Percentiles rank a stretch among this genome's conserved stretches.
These are phyloP conservation scores for Anolis carolinensis DNA, from an alignment of 2,113 vertebrate species.

Conservation along the genomic window DNA sequence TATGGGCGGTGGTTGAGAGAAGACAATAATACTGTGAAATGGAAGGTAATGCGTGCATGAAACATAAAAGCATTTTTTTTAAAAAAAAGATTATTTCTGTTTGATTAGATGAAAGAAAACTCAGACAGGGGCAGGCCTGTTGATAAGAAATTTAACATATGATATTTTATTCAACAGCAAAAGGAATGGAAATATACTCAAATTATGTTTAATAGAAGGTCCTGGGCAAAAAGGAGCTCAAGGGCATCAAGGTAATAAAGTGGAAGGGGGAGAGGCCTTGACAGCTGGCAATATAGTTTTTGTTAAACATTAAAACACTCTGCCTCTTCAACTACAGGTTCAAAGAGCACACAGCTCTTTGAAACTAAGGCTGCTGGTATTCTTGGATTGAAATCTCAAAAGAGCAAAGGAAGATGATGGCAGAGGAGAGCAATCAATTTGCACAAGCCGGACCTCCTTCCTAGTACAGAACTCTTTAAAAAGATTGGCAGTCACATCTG, in stretches of 20 bases:
- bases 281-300: not conserved
- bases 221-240: not conserved
- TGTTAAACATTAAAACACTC: not conserved
- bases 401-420: not conserved
- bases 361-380: not conserved
- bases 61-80: not conserved
- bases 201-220: slow-evolving; percentile 3
- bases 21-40: not conserved
- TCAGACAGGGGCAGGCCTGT: not conserved
- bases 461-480: not conserved
- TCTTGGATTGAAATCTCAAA: not conserved
- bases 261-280: not conserved
- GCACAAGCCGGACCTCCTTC: not conserved
- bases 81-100: not conserved
- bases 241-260: not conserved
- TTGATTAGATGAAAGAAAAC: slow-evolving; percentile 16
- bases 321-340: not conserved
- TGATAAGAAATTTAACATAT: slow-evolving; percentile 7
- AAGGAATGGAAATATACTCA: not conserved
- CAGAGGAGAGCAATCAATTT: not conserved
- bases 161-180: not conserved
- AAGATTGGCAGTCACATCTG: not conserved
- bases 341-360: not conserved
- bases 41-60: not conserved
- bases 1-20: not conserved